Evolutionary conservation across 2,888 invertebrate species (phyloP), one percentile per base, ranked within the genome.

Genomic region (Mesoligia furuncula): DNA sequence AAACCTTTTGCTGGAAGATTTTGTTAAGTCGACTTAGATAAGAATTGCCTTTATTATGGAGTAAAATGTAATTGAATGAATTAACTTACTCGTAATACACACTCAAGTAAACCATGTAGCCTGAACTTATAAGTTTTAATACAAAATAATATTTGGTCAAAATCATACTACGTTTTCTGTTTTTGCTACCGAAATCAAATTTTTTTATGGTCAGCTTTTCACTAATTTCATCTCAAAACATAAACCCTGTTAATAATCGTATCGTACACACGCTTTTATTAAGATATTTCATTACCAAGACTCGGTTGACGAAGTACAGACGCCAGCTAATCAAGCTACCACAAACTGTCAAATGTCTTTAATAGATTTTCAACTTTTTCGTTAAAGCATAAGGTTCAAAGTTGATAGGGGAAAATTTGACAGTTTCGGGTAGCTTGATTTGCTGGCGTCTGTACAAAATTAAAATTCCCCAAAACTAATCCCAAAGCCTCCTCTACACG

Each of bases 1-100:
- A 71, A 75, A 83, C 31, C 39, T 83, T 77, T 61, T 36, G 66
- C 36, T 77, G 57, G 54, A n/a, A 80, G 73, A 65, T 59, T 65
- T 48, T 73, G 39, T 74, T n/a, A 31, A 45, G 74, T 61, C 13
- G 27, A 75, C 59, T 75, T 65, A 24, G 48, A 39, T 0, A 20
- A n/a, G 9, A 36, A 20, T 67, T 39, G 36, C 0, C 17, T 59
- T 65, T 59, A 24, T 20, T 59, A 39, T 11, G 15, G 2, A 54
- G 17, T 42, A 3, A 69, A 39, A 24, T 78, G 20, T 24, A 11
- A 62, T 45, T 27, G 13, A 24, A 13, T n/a, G 2, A 69, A 54
- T 51, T 6, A 36, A 36, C 24, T 36, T 24, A 31, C 17, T 9
- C 17, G 1, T 42, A 17, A 24, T 8, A 31, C 3, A 48, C 13